phyloP scores from a whole-genome alignment of 2,888 invertebrate genomes.

The Fabriciana adippe region DNA sequence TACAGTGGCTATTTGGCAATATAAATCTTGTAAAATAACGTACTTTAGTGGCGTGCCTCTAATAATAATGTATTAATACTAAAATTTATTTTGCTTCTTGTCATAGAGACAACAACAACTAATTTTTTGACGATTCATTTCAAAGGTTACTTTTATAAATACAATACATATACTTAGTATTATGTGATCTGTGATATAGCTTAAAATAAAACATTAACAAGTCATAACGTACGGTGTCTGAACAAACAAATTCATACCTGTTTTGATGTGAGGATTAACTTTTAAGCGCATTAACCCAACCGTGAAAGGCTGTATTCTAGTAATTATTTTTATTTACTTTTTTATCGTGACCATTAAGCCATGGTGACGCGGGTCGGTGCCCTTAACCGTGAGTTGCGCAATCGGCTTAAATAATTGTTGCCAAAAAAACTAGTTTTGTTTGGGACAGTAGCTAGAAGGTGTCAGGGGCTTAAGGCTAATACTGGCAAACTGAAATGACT shows the following conservation, averaged over 20 bases:
- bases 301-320: constrained; percentile 49
- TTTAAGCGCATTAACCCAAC: constrained; percentile 28
- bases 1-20: background rate
- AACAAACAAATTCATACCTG: constrained; percentile 7
- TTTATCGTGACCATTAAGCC: constrained; percentile 64
- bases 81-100: background rate
- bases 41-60: background rate
- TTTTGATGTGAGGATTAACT: constrained; percentile 21
- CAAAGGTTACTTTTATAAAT: background rate
- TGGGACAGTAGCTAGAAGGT: constrained; percentile 47
- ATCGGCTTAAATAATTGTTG: constrained; percentile 67
- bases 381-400: constrained; percentile 62
- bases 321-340: constrained; percentile 72
- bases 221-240: constrained; percentile 7
- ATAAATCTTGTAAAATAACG: background rate
- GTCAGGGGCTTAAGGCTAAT: constrained; percentile 8
- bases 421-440: constrained; percentile 77
- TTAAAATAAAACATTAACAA: background rate
- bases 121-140: background rate
- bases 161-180: background rate
- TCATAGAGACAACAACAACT: background rate
- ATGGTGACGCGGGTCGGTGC: constrained; percentile 60
- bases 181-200: too few species aligned
- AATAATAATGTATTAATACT: background rate
- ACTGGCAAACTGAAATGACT: background rate